These are phyloP conservation scores for Nestor notabilis DNA, from an alignment of 2,113 vertebrate species.

Conservation along the genomic window DNA sequence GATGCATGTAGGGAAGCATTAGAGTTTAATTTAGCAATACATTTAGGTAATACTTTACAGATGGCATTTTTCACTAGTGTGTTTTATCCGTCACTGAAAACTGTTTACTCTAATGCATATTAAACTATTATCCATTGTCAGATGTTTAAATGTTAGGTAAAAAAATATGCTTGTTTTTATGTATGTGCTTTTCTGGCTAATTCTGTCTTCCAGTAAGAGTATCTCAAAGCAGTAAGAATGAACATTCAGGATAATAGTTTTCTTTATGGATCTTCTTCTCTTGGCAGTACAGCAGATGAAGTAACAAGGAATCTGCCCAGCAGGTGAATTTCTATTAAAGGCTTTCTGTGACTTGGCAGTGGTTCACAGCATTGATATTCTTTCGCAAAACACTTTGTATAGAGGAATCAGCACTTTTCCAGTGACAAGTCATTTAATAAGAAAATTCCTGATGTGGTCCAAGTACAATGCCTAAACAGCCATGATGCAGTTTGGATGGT, in stretches of 20 bases:
- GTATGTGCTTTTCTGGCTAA: background rate
- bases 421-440: background rate
- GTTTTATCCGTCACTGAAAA: background rate
- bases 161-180: background rate
- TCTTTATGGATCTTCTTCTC: background rate
- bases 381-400: background rate
- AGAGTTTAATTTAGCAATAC: background rate
- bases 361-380: background rate
- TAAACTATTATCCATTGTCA: background rate
- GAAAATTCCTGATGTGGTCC: background rate
- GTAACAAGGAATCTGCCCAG: slow-evolving; percentile 11
- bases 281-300: background rate
- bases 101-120: background rate
- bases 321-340: slow-evolving; percentile 34
- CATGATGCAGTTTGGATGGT: background rate
- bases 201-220: background rate
- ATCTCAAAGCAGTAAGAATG: background rate
- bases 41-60: background rate
- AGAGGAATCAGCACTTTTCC: slow-evolving; percentile 16
- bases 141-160: background rate
- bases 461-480: background rate
- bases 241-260: background rate
- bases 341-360: background rate
- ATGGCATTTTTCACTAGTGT: background rate
- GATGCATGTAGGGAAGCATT: background rate